These are phyloP conservation scores for Mola mola DNA, from an alignment of 2,113 vertebrate genomes.

Conservation along the genomic window DNA sequence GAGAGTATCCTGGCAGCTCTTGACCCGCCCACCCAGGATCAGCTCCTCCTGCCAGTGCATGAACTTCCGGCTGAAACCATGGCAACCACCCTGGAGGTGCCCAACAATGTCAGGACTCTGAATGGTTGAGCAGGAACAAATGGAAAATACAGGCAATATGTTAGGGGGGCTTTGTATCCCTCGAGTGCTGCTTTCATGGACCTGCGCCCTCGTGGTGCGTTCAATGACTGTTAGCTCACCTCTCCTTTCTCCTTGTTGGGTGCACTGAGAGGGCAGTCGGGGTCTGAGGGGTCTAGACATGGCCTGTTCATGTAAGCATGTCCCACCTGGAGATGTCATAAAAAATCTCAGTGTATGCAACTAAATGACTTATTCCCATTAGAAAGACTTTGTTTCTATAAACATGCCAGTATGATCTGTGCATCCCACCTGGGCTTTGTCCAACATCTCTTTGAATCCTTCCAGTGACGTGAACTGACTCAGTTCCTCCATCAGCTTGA, in stretches of 20 bases:
- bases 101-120: conserved; percentile 88
- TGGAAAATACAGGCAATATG: conserved; percentile 4
- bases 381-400: not conserved
- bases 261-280: conserved; percentile 90
- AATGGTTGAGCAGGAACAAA: conserved; percentile 8
- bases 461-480: conserved; percentile 95
- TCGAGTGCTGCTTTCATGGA: not conserved
- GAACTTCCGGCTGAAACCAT: conserved; percentile 97
- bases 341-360: not conserved
- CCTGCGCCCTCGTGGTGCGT: not conserved
- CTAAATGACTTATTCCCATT: not conserved
- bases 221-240: conserved; percentile 55
- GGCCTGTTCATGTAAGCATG: conserved; percentile 97
- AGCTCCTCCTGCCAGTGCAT: conserved; percentile 99
- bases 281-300: conserved; percentile 89
- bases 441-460: conserved; percentile 95
- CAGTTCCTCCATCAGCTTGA: conserved; percentile 94
- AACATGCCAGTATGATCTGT: conserved; percentile 7
- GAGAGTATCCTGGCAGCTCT: conserved; percentile 87
- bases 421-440: conserved; percentile 93
- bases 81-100: conserved; percentile 91
- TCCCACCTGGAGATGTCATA: conserved; percentile 79
- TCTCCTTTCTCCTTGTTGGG: conserved; percentile 88
- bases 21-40: conserved; percentile 90
- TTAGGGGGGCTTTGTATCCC: conserved; percentile 1